Evolutionary conservation across 2,888 invertebrate genomes (phyloP), one percentile per base, ranked within the genome.

Genomic region (Eupithecia inturbata): DNA sequence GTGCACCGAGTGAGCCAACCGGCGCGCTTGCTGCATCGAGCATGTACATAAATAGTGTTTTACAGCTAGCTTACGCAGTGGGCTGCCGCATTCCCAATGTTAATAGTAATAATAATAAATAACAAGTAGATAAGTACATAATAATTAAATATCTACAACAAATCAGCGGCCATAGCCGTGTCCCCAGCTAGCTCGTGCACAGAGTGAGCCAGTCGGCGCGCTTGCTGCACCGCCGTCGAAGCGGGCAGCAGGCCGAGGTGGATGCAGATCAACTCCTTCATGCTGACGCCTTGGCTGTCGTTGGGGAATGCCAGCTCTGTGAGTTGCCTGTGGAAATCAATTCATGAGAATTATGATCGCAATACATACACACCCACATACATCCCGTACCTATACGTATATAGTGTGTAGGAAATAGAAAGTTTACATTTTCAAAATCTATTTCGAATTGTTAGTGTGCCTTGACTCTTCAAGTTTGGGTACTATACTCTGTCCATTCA

Each of bases 201-300:
- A 0, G 97, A 97, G 66, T 98, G 97, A 6, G 97, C 97, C 9
- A 98, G 93, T 73, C 98, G 95, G 68, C 98, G 95, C 7, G 97
- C 97, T 86, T 98, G 98, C 85, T 98, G 97, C 78, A 98, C 95
- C 0, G 98, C 97, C 72, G 97, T 97, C 3, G 97, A 96, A 0
- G 98, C 96, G 0, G 98, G 97, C 1, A 97, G 96, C 70, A 98
- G 90, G 0, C 98, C 98, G 74, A 98, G 92, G 91, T 98, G 98
- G 39, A 98, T 96, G 87, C 97, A 98, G 82, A 96, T 97, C 77
- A 98, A 91, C 90, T 98, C 98, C 80, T 93, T 93, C 57, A 91
- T 82, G 69, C 85, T 85, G 28, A 93, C 91, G 1, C 92, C 92
- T 70, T 88, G 88, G 49, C 82, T 83, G 72, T 92, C 93, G 69